Percentiles rank a stretch among this genome's conserved stretches.
Evolutionary conservation across 2,888 invertebrate species (phyloP).

Genomic region (Euclidia mi): DNA sequence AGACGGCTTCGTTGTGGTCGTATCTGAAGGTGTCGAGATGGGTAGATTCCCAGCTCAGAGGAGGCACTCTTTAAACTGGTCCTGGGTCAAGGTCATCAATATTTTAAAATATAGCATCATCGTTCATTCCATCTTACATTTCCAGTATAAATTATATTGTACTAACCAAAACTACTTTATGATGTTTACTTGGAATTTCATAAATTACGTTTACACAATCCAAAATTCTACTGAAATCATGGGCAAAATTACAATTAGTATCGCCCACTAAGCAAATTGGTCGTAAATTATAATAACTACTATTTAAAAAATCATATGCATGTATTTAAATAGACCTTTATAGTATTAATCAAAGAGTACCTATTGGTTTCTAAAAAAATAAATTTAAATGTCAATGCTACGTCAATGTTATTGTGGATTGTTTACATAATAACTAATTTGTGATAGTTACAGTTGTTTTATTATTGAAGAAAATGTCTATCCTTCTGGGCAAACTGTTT

Average conservation of each 20-base stretch:
- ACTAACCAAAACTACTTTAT: slow-evolving; percentile 24
- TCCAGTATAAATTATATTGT: slow-evolving; percentile 52
- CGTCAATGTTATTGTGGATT: slow-evolving; percentile 35
- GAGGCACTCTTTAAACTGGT: slow-evolving; percentile 91
- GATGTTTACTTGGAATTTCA: slow-evolving; percentile 9
- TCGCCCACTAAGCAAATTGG: slow-evolving; percentile 2
- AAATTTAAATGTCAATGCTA: slow-evolving; percentile 34
- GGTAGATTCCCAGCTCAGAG: slow-evolving; percentile 91
- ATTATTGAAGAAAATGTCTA: slow-evolving; percentile 63
- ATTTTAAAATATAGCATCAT: slow-evolving; percentile 75
- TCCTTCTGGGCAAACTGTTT: slow-evolving; percentile 64
- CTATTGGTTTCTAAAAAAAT: slow-evolving; percentile 21
- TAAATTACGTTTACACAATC: neutral
- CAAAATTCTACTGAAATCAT: neutral
- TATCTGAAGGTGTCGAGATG: slow-evolving; percentile 91
- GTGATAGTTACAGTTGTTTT: slow-evolving; percentile 11
- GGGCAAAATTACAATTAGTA: slow-evolving; percentile 1
- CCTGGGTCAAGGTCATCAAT: slow-evolving; percentile 92
- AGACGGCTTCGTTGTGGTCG: slow-evolving; percentile 89
- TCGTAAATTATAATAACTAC: neutral
- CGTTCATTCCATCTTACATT: slow-evolving; percentile 84
- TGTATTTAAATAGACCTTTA: slow-evolving; percentile 33
- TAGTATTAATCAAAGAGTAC: slow-evolving; percentile 11
- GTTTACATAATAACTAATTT: slow-evolving; percentile 38
- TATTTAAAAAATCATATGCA: slow-evolving; percentile 14